phyloP scores from a whole-genome alignment of 1,140 invertebrate genomes.

The Leguminivora glycinivorella region DNA sequence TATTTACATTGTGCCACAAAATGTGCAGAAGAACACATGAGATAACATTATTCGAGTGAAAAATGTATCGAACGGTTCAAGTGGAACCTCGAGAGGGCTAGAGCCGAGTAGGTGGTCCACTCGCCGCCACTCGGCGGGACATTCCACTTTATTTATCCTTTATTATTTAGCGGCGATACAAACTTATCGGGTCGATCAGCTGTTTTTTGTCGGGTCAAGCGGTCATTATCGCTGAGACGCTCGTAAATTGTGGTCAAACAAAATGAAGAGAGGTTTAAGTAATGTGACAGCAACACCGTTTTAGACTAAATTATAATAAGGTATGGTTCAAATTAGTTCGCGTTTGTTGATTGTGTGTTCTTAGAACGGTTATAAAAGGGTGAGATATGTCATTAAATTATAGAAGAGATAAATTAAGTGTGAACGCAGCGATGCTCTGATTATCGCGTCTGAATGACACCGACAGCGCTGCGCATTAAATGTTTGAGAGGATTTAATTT shows the following conservation, averaged over 20 bases:
- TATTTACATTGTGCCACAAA: slow-evolving; percentile 24
- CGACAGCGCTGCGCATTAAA: background rate
- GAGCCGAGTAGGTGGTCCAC: slow-evolving; percentile 42
- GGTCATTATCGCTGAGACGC: slow-evolving; percentile 22
- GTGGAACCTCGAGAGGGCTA: slow-evolving; percentile 53
- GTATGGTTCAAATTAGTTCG: background rate
- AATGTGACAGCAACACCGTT: background rate
- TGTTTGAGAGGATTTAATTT: background rate
- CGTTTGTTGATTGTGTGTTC: background rate
- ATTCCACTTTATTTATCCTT: slow-evolving; percentile 13
- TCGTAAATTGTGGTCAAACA: background rate
- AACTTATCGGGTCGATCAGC: slow-evolving; percentile 19
- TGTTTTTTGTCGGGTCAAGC: slow-evolving; percentile 22
- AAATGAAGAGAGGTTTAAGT: background rate
- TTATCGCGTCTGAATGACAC: background rate
- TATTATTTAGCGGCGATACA: slow-evolving; percentile 15
- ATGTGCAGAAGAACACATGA: slow-evolving; percentile 37
- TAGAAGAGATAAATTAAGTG: slow-evolving; percentile 25
- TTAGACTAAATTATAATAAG: background rate
- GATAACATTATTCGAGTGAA: slow-evolving; percentile 64
- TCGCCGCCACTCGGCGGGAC: background rate
- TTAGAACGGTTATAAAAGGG: background rate
- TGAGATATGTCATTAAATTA: background rate
- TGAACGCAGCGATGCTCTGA: slow-evolving; percentile 21
- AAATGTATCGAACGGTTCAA: slow-evolving; percentile 60